Conservation (phyloP, 1,140 invertebrate species). For the Rhopalosiphum padi region DNA sequence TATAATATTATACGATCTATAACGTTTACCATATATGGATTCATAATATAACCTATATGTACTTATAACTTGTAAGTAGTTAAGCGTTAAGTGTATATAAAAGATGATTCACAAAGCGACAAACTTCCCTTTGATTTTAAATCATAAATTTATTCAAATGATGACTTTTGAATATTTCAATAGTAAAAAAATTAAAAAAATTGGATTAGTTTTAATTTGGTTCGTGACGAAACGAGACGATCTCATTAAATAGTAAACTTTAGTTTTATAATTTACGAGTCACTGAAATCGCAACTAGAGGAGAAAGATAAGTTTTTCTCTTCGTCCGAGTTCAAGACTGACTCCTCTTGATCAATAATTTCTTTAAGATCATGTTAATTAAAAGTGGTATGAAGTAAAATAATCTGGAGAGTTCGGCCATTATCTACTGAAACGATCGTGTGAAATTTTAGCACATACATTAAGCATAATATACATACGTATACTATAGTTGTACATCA, state of each 20-base stretch:
- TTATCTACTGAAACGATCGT: background rate
- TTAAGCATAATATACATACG: background rate
- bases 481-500: background rate
- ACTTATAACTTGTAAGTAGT: background rate
- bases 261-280: background rate
- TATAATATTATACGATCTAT: background rate
- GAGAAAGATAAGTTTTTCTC: background rate
- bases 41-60: background rate
- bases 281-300: background rate
- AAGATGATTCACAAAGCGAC: background rate
- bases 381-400: background rate
- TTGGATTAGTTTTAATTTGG: no score
- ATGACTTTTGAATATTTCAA: no score
- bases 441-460: background rate
- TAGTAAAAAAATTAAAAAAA: no score
- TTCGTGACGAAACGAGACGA: background rate
- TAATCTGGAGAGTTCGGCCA: background rate
- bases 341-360: background rate
- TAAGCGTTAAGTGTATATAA: no score
- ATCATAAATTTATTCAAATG: no score
- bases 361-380: background rate
- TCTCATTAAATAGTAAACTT: background rate
- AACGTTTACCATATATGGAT: background rate
- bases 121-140: background rate
- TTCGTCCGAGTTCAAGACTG: background rate